A percentile compares a stretch with the other conserved stretches of the same genome.
phyloP scores from a whole-genome alignment of 2,113 vertebrate genomes.

The Cervus canadensis region DNA sequence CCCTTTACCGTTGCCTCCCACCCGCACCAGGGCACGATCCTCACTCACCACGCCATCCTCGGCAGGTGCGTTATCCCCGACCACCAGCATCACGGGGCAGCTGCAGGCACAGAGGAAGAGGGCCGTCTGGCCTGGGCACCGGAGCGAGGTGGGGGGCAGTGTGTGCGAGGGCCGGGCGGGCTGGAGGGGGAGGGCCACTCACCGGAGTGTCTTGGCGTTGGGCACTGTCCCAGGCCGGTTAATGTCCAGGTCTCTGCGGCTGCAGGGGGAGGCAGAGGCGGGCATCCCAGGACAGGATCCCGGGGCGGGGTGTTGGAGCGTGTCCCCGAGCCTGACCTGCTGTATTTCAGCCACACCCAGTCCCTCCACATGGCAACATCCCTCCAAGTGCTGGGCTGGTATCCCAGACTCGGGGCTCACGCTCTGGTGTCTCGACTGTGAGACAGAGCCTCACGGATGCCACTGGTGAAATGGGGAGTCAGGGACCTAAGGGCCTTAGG shows the following conservation, averaged over 20 bases:
- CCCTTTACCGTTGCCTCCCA: neutral
- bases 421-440: neutral
- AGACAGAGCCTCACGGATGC: neutral
- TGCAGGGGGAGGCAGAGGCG: constrained; percentile 60
- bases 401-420: neutral
- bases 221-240: constrained; percentile 91
- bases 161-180: neutral
- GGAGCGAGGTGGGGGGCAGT: neutral
- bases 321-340: neutral
- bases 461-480: neutral
- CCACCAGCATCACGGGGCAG: constrained; percentile 96
- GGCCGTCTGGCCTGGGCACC: neutral
- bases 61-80: constrained; percentile 94
- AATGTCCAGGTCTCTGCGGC: constrained; percentile 96
- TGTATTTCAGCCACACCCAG: neutral
- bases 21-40: fast-evolving
- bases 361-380: fast-evolving
- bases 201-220: constrained; percentile 95
- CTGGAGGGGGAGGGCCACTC: neutral
- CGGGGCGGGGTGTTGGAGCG: fast-evolving
- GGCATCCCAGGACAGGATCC: neutral
- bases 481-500: neutral
- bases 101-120: constrained; percentile 76
- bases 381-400: neutral
- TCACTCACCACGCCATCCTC: constrained; percentile 96